A percentile compares a stretch with the other conserved stretches of the same genome.
phyloP scores from a whole-genome alignment of 2,113 vertebrate species.

The Urocynchramus pylzowi region DNA sequence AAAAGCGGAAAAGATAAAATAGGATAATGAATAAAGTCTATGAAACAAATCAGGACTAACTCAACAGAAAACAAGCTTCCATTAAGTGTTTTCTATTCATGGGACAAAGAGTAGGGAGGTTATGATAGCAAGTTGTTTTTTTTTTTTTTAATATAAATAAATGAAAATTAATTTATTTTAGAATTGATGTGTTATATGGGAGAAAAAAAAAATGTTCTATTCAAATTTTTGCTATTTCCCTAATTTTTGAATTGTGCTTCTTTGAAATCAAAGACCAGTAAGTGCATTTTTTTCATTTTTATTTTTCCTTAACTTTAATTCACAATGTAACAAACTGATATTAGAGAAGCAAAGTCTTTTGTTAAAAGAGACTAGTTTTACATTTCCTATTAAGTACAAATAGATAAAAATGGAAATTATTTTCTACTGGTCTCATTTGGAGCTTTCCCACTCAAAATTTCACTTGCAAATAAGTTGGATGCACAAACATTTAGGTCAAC shows the following conservation, averaged over 20 bases:
- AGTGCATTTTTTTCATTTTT: background rate
- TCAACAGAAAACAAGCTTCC: background rate
- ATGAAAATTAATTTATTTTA: background rate
- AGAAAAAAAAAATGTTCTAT: rapidly evolving
- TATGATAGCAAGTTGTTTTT: rapidly evolving
- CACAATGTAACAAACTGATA: background rate
- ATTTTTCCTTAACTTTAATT: background rate
- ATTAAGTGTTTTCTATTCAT: background rate
- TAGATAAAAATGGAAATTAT: background rate
- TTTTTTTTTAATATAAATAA: background rate
- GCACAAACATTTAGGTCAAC: background rate
- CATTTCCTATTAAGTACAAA: background rate
- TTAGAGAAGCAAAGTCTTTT: background rate
- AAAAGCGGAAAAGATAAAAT: background rate
- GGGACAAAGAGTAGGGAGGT: background rate
- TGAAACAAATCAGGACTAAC: background rate
- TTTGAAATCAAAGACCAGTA: background rate
- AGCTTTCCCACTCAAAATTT: background rate
- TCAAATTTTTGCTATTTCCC: background rate
- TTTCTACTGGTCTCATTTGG: background rate
- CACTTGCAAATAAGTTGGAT: background rate
- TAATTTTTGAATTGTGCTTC: background rate
- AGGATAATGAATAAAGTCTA: background rate
- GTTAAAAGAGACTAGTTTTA: background rate
- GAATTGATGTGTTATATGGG: background rate